Evolutionary conservation across 2,888 invertebrate species (phyloP), one percentile per base, ranked within the genome.

Genomic region (Brachypalpus laphriformis): DNA sequence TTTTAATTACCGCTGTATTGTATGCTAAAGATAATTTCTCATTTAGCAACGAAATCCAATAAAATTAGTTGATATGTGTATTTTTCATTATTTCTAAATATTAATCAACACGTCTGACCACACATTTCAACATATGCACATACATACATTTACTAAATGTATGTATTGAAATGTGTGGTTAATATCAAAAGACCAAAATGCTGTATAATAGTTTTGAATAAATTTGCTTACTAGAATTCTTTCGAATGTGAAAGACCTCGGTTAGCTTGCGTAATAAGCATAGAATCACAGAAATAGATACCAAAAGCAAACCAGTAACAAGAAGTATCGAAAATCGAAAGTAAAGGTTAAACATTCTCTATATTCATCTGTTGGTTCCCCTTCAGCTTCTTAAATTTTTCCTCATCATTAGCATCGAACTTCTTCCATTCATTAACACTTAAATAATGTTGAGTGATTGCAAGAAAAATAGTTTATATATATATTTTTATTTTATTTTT

Each of bases 211-310:
- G 54, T 56, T 37, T 16, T 16, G 71, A 71, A 71, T 71, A 47
- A 71, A 57, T 71, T 71, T 57, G 6, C 34, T 34, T 16, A 45
- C 34, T 22, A 31, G 14, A 14, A 59, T 34, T 49, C n/a, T 47
- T 16, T 37, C 7, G 16, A 25, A 54, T 70, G 56, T 45, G 42
- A 70, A 57, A 57, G 68, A 56, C 68, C 68, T 54, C 57, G 70
- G n/a, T 20, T n/a, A n/a, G 14, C 11, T 70, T 70, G 56, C 70
- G 31, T 57, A 70, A 47, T 14, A 31, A 42, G 11, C 37, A 57
- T 57, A 16, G 25, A 42, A 42, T 16, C 25, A 16, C n/a, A 28
- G 14, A 14, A 9, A 22, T 22, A 40, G 40, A n/a, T 37, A 40
- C 40, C 2, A 37, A 14, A 8, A 37, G 2, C 9, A 59, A 59